A percentile compares a stretch with the other conserved stretches of the same genome.
phyloP scores from a whole-genome alignment of 2,888 invertebrate species.

The Peribatodes rhomboidaria region DNA sequence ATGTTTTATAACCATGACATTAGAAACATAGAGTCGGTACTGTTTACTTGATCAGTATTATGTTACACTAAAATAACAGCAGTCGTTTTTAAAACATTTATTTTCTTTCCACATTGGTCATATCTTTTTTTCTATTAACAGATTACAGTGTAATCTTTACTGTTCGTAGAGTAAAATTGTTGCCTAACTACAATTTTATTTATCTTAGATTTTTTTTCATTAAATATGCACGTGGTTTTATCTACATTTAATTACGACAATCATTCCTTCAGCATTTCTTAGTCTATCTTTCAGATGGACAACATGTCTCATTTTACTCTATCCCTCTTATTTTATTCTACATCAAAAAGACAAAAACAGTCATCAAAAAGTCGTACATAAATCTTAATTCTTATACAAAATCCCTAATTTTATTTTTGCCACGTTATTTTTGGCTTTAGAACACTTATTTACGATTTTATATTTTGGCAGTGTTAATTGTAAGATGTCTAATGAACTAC shows the following conservation, averaged over 20 bases:
- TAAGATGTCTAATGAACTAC: constrained; percentile 59
- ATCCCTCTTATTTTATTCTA: constrained; percentile 51
- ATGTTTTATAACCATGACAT: neutral
- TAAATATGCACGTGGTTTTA: constrained; percentile 40
- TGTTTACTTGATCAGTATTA: constrained; percentile 61
- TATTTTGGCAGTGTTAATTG: constrained; percentile 82
- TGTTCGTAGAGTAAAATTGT: constrained; percentile 60
- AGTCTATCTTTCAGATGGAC: constrained; percentile 66
- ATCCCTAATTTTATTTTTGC: constrained; percentile 62
- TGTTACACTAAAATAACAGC: constrained; percentile 60
- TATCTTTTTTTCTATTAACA: constrained; percentile 67
- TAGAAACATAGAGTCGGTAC: constrained; percentile 18
- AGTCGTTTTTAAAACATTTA: constrained; percentile 82
- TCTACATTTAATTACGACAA: constrained; percentile 38
- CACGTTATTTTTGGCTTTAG: constrained; percentile 65
- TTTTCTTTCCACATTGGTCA: constrained; percentile 84
- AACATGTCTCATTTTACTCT: constrained; percentile 60
- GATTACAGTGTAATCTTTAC: constrained; percentile 73
- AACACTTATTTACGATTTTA: constrained; percentile 66
- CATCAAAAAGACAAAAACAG: constrained; percentile 76
- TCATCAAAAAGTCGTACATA: constrained; percentile 82
- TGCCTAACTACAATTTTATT: constrained; percentile 65
- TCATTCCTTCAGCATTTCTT: constrained; percentile 54
- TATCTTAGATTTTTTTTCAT: constrained; percentile 35
- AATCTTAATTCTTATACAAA: constrained; percentile 66